Evolutionary conservation across 2,888 invertebrate species (phyloP), one percentile per base, ranked within the genome.

Genomic region (Drosophila melanocephala): DNA sequence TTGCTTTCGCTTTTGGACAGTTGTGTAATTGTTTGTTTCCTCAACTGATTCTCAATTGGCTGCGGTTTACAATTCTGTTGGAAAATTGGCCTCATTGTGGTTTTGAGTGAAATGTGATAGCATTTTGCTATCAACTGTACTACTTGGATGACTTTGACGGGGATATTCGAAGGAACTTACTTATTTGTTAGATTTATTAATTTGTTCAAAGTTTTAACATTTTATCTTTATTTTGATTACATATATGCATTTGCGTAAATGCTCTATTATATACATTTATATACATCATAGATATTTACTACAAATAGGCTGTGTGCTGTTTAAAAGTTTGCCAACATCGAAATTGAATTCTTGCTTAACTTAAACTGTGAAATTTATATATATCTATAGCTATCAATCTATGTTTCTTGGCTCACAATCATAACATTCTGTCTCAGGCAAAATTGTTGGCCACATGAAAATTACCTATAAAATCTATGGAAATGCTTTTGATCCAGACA

Each of bases 1-100:
- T 80, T 50, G 57, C 55, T 61, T 37, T 47, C 35, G 42, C 61
- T 72, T 75, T 67, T 63, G 67, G 79, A 81, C 86, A 86, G 86
- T 90, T 86, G 90, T 56, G 53, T 76, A 85, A 86, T 88, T 85
- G 88, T 72, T 78, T 26, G 22, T 72, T 66, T 56, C 59, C 53
- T 75, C 47, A 72, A 86, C 67, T 62, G 39, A 10, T 61, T 28
- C 32, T n/a, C 30, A 64, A 58, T 53, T 75, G 71, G 52, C 55
- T 69, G 62, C 26, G 63, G 61, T 32, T 56, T 37, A 26, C 39
- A 42, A 32, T 22, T 42, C 47, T 10, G 19, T 16, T 50, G 14
- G n/a, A 50, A 47, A 72, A 77, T 63, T 77, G 30, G 28, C 72
- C 64, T 55, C 53, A 35, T 68, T 72, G 53, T 22, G 52, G 52